Percentiles rank a stretch among this genome's conserved stretches.
Evolutionary conservation across 2,797 vertebrate genomes (phyloP).

Genomic region (Sorex maritimensis): DNA sequence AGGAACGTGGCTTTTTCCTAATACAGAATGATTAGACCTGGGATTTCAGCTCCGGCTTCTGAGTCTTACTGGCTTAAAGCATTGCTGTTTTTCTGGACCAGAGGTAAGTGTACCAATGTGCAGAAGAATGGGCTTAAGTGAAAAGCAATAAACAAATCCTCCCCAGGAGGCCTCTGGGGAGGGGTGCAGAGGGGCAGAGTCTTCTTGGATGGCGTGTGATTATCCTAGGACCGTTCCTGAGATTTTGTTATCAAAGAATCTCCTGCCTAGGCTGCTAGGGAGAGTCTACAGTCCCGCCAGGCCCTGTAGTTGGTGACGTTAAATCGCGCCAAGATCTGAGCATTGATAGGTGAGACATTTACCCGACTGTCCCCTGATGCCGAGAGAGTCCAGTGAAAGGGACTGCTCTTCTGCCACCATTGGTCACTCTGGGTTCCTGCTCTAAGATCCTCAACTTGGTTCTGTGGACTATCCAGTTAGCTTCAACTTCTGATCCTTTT

Average conservation of each 20-base stretch:
- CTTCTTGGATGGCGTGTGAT: background rate
- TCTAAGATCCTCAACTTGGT: background rate
- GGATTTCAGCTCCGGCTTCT: constrained; percentile 21
- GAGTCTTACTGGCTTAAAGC: constrained; percentile 57
- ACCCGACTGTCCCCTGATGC: background rate
- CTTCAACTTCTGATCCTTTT: background rate
- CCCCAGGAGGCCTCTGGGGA: background rate
- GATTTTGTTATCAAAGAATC: too few species aligned
- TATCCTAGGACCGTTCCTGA: background rate
- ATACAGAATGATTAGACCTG: constrained; percentile 11
- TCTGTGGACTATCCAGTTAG: background rate
- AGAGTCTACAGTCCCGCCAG: too few species aligned
- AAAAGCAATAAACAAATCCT: constrained; percentile 54
- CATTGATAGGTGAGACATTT: background rate
- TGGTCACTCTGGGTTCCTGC: background rate
- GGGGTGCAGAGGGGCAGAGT: background rate
- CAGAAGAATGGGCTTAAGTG: constrained; percentile 3
- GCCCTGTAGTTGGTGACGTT: background rate
- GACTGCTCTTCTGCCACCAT: background rate
- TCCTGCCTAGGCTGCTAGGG: too few species aligned
- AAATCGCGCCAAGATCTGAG: constrained; percentile 40
- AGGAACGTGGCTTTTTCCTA: background rate
- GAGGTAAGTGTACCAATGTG: constrained; percentile 40
- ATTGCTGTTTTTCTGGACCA: constrained; percentile 28
- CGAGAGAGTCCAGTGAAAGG: background rate